phyloP scores from a whole-genome alignment of 1,140 invertebrate genomes.

The Drosophila setifemur region DNA sequence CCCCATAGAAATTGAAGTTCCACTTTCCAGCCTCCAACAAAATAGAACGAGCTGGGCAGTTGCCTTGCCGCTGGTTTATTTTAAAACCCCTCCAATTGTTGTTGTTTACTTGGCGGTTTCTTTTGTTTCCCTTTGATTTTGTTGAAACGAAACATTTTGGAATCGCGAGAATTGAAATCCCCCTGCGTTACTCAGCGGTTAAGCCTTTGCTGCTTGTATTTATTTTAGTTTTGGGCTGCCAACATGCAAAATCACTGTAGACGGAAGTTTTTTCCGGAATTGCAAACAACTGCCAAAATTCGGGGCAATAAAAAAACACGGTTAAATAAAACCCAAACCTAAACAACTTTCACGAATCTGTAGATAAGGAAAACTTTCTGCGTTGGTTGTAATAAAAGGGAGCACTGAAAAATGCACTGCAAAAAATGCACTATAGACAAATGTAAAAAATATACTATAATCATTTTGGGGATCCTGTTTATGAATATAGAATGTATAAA shows the following conservation, averaged over 20 bases:
- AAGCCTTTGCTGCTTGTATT: slow-evolving; percentile 20
- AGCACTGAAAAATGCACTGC: not conserved
- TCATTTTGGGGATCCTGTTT: too few relatives aligned
- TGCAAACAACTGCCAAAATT: not conserved
- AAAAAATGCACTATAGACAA: too few relatives aligned
- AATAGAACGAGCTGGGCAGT: slow-evolving; percentile 31
- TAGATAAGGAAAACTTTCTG: slow-evolving; percentile 10
- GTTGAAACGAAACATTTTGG: slow-evolving; percentile 29
- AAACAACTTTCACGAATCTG: slow-evolving; percentile 5
- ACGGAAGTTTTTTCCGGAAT: not conserved
- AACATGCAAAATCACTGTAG: slow-evolving; percentile 8
- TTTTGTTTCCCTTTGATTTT: slow-evolving; percentile 64
- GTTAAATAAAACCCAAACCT: not conserved
- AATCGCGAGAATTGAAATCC: slow-evolving; percentile 18
- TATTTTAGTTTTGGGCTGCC: slow-evolving; percentile 15
- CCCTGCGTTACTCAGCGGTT: slow-evolving; percentile 6
- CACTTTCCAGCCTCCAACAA: slow-evolving; percentile 20
- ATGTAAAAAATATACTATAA: too few relatives aligned
- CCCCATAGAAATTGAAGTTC: slow-evolving; percentile 3
- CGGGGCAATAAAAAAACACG: not conserved
- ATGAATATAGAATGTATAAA: too few relatives aligned
- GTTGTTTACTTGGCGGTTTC: slow-evolving; percentile 57
- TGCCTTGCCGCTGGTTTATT: slow-evolving; percentile 37
- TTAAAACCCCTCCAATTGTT: slow-evolving; percentile 22
- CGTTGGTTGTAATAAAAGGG: not conserved